Percentiles rank a stretch among this genome's conserved stretches.
These are phyloP conservation scores for Megatriorchis doriae DNA, from an alignment of 2,113 vertebrate species.

Conservation along the genomic window DNA sequence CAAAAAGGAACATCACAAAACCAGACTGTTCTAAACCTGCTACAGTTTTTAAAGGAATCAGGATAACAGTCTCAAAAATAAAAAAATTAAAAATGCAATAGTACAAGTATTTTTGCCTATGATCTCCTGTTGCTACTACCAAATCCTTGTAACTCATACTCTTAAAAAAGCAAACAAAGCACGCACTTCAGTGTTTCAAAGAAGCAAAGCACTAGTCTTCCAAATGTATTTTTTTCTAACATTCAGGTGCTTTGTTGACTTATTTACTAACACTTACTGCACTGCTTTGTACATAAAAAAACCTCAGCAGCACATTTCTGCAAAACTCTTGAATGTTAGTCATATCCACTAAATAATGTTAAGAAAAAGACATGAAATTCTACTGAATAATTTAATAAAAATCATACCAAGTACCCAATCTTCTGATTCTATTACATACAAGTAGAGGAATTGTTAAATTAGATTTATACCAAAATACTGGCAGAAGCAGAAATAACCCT, in stretches of 20 bases:
- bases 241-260: neutral
- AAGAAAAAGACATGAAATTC: neutral
- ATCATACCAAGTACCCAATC: neutral
- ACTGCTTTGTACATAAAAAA: neutral
- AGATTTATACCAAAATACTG: neutral
- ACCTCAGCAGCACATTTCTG: neutral
- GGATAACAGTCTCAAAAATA: neutral
- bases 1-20: neutral
- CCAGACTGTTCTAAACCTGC: neutral
- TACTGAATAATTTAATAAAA: constrained; percentile 5
- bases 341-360: neutral
- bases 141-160: neutral
- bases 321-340: neutral
- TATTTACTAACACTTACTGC: neutral
- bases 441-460: neutral
- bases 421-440: neutral
- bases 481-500: neutral
- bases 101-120: neutral
- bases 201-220: neutral
- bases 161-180: neutral
- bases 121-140: neutral
- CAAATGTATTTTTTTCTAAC: neutral
- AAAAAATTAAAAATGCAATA: neutral
- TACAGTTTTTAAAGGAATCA: neutral
- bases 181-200: neutral